phyloP scores from a whole-genome alignment of 2,113 vertebrate species.

The Gorilla gorilla region DNA sequence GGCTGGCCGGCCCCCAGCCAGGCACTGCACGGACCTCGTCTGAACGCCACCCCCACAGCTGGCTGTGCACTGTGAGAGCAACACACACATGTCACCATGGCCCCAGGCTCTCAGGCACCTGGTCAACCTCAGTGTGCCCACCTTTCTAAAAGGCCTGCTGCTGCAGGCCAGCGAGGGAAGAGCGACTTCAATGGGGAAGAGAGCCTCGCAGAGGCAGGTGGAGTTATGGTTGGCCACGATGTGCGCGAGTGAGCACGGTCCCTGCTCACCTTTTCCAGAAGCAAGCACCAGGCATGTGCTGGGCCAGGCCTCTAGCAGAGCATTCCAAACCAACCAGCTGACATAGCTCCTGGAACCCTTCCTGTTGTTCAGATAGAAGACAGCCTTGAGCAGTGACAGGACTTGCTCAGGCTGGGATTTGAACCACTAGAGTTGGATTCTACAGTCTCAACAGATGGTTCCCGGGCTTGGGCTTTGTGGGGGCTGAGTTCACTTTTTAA shows the following conservation, averaged over 20 bases:
- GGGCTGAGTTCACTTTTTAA: background rate
- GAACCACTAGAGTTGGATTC: background rate
- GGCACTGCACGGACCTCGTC: slow-evolving; percentile 87
- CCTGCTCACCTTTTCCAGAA: background rate
- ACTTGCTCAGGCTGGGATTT: background rate
- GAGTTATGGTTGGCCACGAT: rapidly evolving
- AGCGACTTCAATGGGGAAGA: no score
- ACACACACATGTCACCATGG: background rate
- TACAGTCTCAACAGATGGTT: background rate
- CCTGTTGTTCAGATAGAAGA: background rate
- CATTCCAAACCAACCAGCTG: rapidly evolving
- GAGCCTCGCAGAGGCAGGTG: background rate
- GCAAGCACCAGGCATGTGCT: rapidly evolving
- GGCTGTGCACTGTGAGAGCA: slow-evolving; percentile 86
- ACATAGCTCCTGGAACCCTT: background rate
- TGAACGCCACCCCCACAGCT: slow-evolving; percentile 92
- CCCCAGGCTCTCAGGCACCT: rapidly evolving
- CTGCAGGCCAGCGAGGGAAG: no score
- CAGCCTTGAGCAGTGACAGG: background rate
- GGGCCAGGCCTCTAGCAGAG: rapidly evolving
- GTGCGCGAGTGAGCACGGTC: rapidly evolving
- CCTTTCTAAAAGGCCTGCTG: rapidly evolving
- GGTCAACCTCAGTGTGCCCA: rapidly evolving
- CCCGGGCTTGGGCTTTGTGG: background rate
- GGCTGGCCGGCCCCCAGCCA: slow-evolving; percentile 81